phyloP scores from a whole-genome alignment of 2,113 vertebrate genomes.

The Corythaixoides concolor region DNA sequence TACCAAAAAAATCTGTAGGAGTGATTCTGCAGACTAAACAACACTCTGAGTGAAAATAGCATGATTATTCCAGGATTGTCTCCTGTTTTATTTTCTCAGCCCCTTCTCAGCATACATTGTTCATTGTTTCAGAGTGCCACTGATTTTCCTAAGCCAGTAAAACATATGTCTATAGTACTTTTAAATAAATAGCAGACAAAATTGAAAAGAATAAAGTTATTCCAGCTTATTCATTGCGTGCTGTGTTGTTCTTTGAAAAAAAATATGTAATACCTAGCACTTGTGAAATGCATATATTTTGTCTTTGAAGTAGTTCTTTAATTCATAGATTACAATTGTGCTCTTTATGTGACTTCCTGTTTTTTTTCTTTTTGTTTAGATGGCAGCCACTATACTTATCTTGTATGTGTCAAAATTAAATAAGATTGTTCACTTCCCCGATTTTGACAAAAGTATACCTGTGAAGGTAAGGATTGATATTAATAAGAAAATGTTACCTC shows the following conservation, averaged over 20 bases:
- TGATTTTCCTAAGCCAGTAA: background rate
- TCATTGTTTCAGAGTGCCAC: background rate
- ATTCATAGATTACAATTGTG: background rate
- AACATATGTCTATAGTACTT: background rate
- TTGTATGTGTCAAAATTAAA: slow-evolving; percentile 78
- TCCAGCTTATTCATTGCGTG: background rate
- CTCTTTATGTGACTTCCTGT: background rate
- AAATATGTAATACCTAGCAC: accelerated
- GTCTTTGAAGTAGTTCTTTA: background rate
- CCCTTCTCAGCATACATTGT: background rate
- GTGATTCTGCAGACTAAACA: background rate
- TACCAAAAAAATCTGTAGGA: background rate
- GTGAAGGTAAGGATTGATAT: slow-evolving; percentile 70
- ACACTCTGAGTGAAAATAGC: background rate
- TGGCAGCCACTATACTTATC: slow-evolving; percentile 77
- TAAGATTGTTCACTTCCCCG: slow-evolving; percentile 77
- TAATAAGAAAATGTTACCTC: background rate
- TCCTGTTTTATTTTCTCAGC: background rate
- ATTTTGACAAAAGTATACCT: slow-evolving; percentile 79
- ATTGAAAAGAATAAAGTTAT: background rate
- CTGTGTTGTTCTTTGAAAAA: background rate
- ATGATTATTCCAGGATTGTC: background rate
- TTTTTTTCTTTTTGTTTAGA: slow-evolving; percentile 69
- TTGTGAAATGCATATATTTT: background rate
- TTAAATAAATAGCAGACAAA: background rate